Evolutionary conservation across 1,140 invertebrate genomes (phyloP).

Genomic region (Ganaspis sp.): DNA sequence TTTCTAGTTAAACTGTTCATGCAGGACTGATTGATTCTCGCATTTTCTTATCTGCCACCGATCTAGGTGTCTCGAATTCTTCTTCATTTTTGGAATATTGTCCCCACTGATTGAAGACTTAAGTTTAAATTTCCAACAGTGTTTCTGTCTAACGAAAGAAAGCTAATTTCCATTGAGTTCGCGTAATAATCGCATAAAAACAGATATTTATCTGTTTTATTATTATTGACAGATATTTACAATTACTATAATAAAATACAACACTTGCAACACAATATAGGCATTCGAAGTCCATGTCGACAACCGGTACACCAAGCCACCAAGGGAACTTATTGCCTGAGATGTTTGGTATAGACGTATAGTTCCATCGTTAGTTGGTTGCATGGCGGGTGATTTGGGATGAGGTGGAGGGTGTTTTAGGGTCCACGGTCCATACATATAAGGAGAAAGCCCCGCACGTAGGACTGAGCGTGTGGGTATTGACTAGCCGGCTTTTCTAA

Average conservation of each 20-base stretch:
- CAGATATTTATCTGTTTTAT: too few relatives aligned
- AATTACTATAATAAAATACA: slow-evolving; percentile 18
- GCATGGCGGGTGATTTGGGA: slow-evolving; percentile 9
- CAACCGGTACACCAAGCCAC: slow-evolving; percentile 45
- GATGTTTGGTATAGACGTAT: slow-evolving; percentile 55
- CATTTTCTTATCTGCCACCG: too few relatives aligned
- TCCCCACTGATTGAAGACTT: too few relatives aligned
- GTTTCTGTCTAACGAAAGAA: too few relatives aligned
- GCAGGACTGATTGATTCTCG: too few relatives aligned
- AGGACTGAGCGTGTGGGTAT: slow-evolving; percentile 59
- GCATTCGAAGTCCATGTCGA: slow-evolving; percentile 41
- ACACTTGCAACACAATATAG: slow-evolving; percentile 42
- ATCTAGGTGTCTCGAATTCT: too few relatives aligned
- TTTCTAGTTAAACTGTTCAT: too few relatives aligned
- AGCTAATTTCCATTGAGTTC: too few relatives aligned
- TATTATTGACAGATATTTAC: neutral
- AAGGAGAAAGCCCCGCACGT: slow-evolving; percentile 48
- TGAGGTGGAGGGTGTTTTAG: slow-evolving; percentile 48
- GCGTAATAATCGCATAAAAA: too few relatives aligned
- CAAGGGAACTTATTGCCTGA: slow-evolving; percentile 55
- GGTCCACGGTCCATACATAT: slow-evolving; percentile 46
- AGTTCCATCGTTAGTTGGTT: slow-evolving; percentile 45
- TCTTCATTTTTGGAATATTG: too few relatives aligned
- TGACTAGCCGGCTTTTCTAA: slow-evolving; percentile 65
- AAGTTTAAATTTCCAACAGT: too few relatives aligned